These are phyloP conservation scores for Oconnorella tubifera DNA, from an alignment of 2,888 invertebrate genomes.

Conservation along the genomic window DNA sequence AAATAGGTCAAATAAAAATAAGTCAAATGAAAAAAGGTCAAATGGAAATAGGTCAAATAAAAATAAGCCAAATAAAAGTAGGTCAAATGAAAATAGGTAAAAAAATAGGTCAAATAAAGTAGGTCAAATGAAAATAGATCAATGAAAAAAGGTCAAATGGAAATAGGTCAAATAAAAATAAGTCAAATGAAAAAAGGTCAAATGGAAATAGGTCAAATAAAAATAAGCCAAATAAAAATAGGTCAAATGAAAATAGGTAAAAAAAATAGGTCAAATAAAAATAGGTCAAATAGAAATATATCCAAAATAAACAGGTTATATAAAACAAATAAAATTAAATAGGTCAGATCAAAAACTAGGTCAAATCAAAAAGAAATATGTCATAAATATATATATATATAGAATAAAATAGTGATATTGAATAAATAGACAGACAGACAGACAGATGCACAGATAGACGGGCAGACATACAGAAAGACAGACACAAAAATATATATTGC, in stretches of 20 bases:
- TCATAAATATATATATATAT: neutral
- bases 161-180: constrained; percentile 8
- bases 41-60: neutral
- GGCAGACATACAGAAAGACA: neutral
- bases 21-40: constrained; percentile 57
- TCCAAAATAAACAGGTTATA: neutral
- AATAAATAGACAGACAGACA: neutral
- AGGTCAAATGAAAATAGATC: too few species aligned
- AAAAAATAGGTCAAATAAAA: constrained; percentile 70
- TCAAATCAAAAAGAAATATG: constrained; percentile 14
- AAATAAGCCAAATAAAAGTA: neutral
- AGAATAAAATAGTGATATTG: too few species aligned
- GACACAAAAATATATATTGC: neutral
- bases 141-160: constrained; percentile 34
- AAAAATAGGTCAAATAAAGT: constrained; percentile 57
- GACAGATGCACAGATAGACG: neutral
- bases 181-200: neutral
- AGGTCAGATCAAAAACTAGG: constrained; percentile 64
- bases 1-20: constrained; percentile 76
- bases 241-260: neutral
- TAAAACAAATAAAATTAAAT: neutral
- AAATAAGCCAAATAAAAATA: neutral
- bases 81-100: constrained; percentile 65
- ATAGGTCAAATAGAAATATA: constrained; percentile 63
- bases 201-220: neutral